Percentiles rank a stretch among this genome's conserved stretches.
Conservation (phyloP, 2,888 invertebrate species). For the Rhingia campestris region DNA sequence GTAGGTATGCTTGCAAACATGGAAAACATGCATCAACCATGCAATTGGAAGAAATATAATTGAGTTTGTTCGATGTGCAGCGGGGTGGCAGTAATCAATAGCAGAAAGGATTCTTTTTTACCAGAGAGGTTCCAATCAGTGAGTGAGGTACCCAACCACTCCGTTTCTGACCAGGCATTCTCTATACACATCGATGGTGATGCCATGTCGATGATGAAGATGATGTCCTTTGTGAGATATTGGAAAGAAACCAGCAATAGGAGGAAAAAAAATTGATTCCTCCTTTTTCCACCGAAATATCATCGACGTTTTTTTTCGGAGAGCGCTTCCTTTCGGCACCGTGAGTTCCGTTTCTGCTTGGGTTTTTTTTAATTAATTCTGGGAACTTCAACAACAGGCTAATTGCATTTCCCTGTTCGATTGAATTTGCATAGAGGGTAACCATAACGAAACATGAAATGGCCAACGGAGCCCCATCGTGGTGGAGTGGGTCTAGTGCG, state of each 20-base stretch:
- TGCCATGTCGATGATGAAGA: conserved; percentile 62
- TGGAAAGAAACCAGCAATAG: conserved; percentile 13
- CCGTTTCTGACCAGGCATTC: conserved; percentile 16
- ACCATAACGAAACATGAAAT: conserved; percentile 70
- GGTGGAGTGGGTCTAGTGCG: conserved; percentile 5
- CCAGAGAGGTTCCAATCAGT: conserved; percentile 48
- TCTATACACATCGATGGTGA: conserved; percentile 37
- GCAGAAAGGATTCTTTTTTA: conserved; percentile 64
- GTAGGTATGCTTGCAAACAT: conserved; percentile 65
- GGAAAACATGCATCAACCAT: conserved; percentile 73
- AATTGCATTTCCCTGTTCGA: conserved; percentile 75
- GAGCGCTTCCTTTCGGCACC: conserved; percentile 35
- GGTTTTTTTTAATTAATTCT: conserved; percentile 75
- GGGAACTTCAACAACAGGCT: conserved; percentile 75
- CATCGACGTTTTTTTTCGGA: conserved; percentile 16
- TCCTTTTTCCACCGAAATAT: conserved; percentile 51
- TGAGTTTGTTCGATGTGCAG: conserved; percentile 72
- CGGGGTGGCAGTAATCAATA: conserved; percentile 72
- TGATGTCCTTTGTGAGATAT: conserved; percentile 71
- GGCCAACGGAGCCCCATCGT: conserved; percentile 45
- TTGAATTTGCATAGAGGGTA: conserved; percentile 73
- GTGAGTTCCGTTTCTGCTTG: conserved; percentile 60
- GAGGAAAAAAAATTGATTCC: conserved; percentile 19
- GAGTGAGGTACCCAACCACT: conserved; percentile 10
- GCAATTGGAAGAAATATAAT: conserved; percentile 74